Percentiles rank a stretch among this genome's conserved stretches.
phyloP scores from a whole-genome alignment of 2,113 vertebrate species.

The Cyanoderma ruficeps region DNA sequence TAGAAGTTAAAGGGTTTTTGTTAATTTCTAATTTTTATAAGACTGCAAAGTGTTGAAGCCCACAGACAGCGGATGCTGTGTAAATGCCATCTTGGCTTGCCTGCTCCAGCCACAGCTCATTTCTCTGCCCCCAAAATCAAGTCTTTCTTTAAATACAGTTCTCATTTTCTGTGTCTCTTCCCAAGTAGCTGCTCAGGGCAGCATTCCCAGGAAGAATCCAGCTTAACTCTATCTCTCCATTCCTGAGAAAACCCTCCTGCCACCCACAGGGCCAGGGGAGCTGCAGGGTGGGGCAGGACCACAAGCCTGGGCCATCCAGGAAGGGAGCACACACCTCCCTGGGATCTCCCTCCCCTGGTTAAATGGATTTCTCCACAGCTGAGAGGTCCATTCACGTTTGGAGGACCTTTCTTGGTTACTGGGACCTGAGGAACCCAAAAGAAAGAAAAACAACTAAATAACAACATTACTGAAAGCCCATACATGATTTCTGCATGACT shows the following conservation, averaged over 20 bases:
- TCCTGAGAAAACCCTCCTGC: accelerated
- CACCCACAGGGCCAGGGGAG: too few species aligned
- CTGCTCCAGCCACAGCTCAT: neutral
- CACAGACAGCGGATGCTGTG: neutral
- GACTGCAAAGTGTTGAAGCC: neutral
- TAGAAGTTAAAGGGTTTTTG: neutral
- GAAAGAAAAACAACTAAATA: accelerated
- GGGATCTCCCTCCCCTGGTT: accelerated
- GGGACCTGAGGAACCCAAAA: neutral
- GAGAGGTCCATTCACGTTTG: neutral
- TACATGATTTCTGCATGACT: neutral
- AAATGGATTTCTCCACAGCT: neutral
- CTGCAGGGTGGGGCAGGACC: neutral
- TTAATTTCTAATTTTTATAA: neutral
- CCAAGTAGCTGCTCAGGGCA: neutral
- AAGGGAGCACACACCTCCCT: accelerated
- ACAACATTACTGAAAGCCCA: neutral
- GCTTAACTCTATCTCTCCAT: neutral
- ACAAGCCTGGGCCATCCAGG: too few species aligned
- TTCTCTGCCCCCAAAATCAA: neutral
- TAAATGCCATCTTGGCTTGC: neutral
- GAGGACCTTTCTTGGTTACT: neutral
- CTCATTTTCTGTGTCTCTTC: neutral
- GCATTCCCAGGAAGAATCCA: neutral
- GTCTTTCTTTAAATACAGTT: neutral